Conservation (phyloP, 2,113 vertebrate genomes). For the Pterophyllum scalare region DNA sequence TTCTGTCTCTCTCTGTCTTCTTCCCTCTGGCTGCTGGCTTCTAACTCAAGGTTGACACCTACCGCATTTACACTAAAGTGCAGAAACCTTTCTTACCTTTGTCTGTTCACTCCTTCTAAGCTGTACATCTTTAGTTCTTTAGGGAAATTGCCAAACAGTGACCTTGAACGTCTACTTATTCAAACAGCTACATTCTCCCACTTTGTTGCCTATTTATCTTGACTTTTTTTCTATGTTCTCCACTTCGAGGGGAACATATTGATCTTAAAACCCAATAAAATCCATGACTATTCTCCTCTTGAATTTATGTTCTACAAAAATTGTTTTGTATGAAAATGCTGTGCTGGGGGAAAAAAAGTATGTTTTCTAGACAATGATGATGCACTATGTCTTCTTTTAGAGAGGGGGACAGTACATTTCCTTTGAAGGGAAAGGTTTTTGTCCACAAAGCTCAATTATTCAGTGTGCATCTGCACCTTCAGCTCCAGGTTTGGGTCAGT, state of each 20-base stretch:
- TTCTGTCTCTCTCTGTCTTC: neutral
- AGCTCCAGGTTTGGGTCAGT: slow-evolving; percentile 74
- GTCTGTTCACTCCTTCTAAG: neutral
- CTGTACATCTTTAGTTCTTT: neutral
- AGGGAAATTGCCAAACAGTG: neutral
- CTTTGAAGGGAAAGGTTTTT: slow-evolving; percentile 38
- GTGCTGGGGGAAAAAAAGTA: neutral
- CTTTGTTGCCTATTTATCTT: neutral
- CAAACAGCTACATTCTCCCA: neutral
- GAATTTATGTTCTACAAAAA: slow-evolving; percentile 1
- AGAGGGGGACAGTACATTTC: neutral
- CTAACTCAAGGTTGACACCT: slow-evolving; percentile 54
- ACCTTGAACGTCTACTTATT: neutral
- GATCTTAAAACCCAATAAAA: slow-evolving; percentile 10
- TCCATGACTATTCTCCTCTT: slow-evolving; percentile 6
- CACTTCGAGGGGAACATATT: slow-evolving; percentile 6
- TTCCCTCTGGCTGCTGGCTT: neutral
- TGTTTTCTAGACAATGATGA: neutral
- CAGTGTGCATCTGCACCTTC: slow-evolving; percentile 67
- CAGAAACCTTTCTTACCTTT: neutral
- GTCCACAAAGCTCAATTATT: neutral
- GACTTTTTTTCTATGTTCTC: neutral
- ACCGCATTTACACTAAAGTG: slow-evolving; percentile 17
- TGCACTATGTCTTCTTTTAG: no score
- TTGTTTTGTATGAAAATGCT: neutral